phyloP scores from a whole-genome alignment of 2,113 vertebrate species.

The Bubalus kerabau region DNA sequence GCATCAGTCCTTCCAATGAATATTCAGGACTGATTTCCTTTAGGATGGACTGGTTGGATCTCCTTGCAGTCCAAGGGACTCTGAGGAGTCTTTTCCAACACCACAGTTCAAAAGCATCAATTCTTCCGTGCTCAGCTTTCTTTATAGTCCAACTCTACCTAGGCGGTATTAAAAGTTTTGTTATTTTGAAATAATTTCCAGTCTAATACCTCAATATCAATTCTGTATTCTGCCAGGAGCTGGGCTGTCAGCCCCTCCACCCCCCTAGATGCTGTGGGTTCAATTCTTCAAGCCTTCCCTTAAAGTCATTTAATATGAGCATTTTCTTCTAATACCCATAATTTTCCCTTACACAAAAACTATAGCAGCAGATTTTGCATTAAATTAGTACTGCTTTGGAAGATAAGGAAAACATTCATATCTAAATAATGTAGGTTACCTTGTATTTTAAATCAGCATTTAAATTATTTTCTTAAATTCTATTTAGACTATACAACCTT shows the following conservation, averaged over 20 bases:
- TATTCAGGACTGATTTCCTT: background rate
- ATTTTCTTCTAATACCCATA: background rate
- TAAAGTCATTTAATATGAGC: background rate
- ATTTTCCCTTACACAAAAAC: background rate
- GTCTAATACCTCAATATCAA: background rate
- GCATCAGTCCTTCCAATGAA: background rate
- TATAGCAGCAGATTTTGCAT: background rate
- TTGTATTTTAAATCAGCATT: background rate
- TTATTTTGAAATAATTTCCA: background rate
- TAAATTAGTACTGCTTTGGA: background rate
- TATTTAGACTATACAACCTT: background rate
- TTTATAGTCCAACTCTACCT: background rate
- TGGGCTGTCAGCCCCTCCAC: accelerated
- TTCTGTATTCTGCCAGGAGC: background rate
- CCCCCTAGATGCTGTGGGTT: background rate
- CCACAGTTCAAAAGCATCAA: background rate
- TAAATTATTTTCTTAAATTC: background rate
- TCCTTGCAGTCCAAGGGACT: background rate
- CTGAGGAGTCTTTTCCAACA: background rate
- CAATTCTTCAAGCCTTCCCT: background rate
- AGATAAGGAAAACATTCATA: background rate
- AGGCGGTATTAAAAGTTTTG: background rate
- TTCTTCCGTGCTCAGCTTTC: background rate
- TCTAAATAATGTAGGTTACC: background rate
- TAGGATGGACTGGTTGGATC: background rate